Evolutionary conservation across 1,140 invertebrate species (phyloP), one percentile per base, ranked within the genome.

Genomic region (Archegozetes longisetosus): DNA sequence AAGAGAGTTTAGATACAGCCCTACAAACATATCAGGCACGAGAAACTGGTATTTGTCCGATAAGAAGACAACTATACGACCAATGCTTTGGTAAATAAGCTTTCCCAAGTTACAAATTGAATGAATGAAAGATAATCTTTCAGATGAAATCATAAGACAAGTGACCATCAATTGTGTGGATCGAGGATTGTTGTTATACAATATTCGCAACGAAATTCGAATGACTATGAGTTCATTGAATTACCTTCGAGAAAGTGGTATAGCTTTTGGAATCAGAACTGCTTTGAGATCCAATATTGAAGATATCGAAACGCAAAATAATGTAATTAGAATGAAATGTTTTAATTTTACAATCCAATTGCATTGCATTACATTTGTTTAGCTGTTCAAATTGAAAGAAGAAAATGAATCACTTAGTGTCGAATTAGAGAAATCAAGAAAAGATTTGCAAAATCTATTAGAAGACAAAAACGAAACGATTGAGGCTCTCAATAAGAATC

Each of bases 81-180:
- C 92, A 98, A 73, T 93, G 91, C 71, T 98, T 98, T 73, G 90
- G 90, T 86, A 80, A 77, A 69, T 67, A 32, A 25, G 27, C 4
- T n/a, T 22, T 48, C 46, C 26, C 22, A 22, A 40, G 27, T 40
- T 25, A 63, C 1, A 23, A 12, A 23, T 50, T 50, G 14, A 52
- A 55, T 2, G 47, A 22, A 9, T 54, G 49, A 2, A 22, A 49
- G 27, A 47, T 48, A 26, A 2, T 23, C 50, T 66, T 68, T 9
- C 66, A 89, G 88, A 93, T 75, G 89, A 94, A 74, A 74, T 93
- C 29, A 93, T 93, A 67, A 75, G 89, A 25, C 84, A 98, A 79
- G 89, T 96, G 13, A 96, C 93, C 2, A 88, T 98, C 14, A 97
- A 95, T 72, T 98, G 95, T 71, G 86, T 87, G 0, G 94, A 98